A percentile compares a stretch with the other conserved stretches of the same genome.
These are phyloP conservation scores for Heterohyrax brucei DNA, from an alignment of 2,797 vertebrate species.

Conservation along the genomic window DNA sequence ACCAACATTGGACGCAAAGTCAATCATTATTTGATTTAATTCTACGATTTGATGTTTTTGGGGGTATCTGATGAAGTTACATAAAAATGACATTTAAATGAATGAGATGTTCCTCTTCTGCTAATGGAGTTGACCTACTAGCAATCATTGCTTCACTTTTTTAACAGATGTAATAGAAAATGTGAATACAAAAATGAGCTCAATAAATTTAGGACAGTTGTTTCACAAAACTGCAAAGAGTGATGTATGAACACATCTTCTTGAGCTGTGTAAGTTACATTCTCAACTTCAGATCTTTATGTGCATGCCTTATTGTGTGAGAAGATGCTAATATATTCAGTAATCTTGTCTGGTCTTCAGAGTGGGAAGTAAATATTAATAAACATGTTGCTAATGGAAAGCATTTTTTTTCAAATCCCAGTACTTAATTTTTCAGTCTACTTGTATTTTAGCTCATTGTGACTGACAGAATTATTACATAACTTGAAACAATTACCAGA, in stretches of 20 bases:
- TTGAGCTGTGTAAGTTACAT: background rate
- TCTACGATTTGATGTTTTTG: background rate
- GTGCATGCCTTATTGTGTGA: background rate
- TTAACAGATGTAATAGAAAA: background rate
- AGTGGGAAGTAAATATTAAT: background rate
- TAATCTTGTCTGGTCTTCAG: background rate
- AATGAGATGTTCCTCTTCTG: background rate
- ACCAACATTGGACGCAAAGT: background rate
- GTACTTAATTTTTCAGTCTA: background rate
- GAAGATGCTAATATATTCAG: background rate
- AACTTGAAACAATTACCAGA: background rate
- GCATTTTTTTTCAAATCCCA: background rate
- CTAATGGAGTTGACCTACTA: background rate
- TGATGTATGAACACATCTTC: background rate
- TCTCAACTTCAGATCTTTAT: background rate
- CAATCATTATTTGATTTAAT: slow-evolving; percentile 17
- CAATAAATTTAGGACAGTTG: background rate
- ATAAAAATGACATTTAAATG: background rate
- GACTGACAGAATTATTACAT: background rate
- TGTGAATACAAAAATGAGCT: background rate
- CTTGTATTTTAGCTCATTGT: background rate
- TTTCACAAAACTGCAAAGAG: background rate
- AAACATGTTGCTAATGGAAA: background rate
- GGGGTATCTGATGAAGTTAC: background rate
- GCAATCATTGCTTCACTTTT: background rate